Base-by-base conservation (phyloP, 1,140 invertebrate species). In the Dermatophagoides farinae region DNA sequence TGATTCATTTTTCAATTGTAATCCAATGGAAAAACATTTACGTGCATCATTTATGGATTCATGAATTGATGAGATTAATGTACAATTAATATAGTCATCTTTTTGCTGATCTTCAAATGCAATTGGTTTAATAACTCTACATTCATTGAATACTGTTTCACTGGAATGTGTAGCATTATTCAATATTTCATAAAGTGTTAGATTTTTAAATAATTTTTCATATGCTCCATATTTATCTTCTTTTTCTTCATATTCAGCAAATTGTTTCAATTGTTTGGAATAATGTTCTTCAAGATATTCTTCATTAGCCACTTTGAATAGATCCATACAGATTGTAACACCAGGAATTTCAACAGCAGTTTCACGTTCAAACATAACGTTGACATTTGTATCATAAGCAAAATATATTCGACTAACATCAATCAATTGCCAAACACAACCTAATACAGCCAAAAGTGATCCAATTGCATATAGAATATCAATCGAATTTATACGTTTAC, bases 401-500 rank as follows among this genome's bases (percentile, higher is more conserved):
- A 60, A 60, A 41, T 60, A 60, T 18, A 60, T 60, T 11, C 44
- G 16, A 51, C 58, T 60, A 8, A 60, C 25, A 43, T 60, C 58
- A 6, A 22, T 41, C 4, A 60, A 16, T 18, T 60, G 58, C 58
- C 58, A 60, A 18, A 51, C 20, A 31, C 58, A 60, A 20, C 58
- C 58, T n/a, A 43, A 38, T 1, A 60, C 11, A 6, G 58, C 47
- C 1, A 60, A 9, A 10, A 58, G 16, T 18, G 14, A 16, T 14
- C 14, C 31, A 18, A 31, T 31, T 31, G 31, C 31, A 31, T 31
- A 31, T 31, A 31, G 2, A 31, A 31, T 31, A 31, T 31, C 31
- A 4, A 31, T 4, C 8, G 31, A 31, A 31, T 31, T 31, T 31
- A 31, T 4, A 31, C 31, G 31, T 31, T 31, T 31, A 4, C 2